Evolutionary conservation across 2,113 vertebrate genomes (phyloP).

Genomic region (Hemiscyllium ocellatum): DNA sequence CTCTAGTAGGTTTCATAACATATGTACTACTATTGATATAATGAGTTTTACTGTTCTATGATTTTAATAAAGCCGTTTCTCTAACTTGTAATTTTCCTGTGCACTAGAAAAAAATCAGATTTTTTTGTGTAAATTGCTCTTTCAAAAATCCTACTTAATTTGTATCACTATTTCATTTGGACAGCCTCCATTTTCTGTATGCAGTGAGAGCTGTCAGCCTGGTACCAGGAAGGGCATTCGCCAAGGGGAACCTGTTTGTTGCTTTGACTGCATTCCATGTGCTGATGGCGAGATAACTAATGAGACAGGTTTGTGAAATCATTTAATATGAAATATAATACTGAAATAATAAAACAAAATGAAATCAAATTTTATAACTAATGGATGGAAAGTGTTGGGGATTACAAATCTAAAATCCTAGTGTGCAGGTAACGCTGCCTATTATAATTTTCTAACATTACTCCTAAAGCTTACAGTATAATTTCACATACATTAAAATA

Average conservation of each 20-base stretch:
- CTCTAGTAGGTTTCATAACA: background rate
- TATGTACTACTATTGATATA: background rate
- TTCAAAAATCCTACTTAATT: background rate
- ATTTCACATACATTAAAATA: background rate
- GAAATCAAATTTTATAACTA: background rate
- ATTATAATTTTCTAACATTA: background rate
- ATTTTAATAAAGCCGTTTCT: background rate
- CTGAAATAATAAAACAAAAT: no score
- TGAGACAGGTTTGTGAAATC: constrained; percentile 51
- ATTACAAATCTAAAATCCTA: background rate
- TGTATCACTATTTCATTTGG: constrained; percentile 36
- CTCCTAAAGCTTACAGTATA: background rate
- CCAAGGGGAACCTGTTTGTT: constrained; percentile 67
- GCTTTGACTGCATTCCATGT: constrained; percentile 75
- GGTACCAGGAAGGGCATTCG: constrained; percentile 67
- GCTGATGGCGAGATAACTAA: constrained; percentile 67
- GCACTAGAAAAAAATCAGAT: background rate
- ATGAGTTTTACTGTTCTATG: background rate
- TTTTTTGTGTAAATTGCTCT: background rate
- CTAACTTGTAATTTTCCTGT: background rate
- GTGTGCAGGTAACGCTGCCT: background rate
- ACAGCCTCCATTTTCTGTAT: constrained; percentile 63
- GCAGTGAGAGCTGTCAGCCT: constrained; percentile 63
- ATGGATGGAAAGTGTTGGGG: background rate
- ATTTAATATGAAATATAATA: background rate